Conservation (phyloP, 2,113 vertebrate genomes). For the Genyomyrus donnyi region DNA sequence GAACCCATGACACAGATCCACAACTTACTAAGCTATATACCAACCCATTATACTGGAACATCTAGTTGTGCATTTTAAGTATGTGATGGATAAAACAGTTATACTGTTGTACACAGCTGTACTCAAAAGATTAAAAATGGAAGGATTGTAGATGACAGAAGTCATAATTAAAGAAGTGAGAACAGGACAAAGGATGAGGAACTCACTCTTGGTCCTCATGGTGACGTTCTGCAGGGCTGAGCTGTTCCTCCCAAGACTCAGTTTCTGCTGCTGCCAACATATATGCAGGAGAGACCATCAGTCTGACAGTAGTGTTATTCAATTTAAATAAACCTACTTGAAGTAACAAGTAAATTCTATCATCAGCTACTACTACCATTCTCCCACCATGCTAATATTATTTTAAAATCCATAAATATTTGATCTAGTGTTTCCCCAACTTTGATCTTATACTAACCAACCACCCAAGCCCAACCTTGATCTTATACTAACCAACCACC, state of each 20-base stretch:
- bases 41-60: not conserved
- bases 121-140: not conserved
- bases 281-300: not conserved
- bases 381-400: not conserved
- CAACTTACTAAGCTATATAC: not conserved
- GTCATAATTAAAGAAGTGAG: not conserved
- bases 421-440: not conserved
- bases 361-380: not conserved
- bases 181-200: not conserved
- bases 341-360: not conserved
- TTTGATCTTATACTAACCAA: not conserved
- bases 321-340: not conserved
- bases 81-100: not conserved
- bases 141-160: not conserved
- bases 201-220: conserved; percentile 77
- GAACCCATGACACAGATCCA: not conserved
- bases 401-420: not conserved
- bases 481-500: too few species aligned
- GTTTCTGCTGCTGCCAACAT: conserved; percentile 76
- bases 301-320: not conserved
- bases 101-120: not conserved
- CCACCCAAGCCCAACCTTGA: too few species aligned
- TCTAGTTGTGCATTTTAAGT: not conserved
- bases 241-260: conserved; percentile 70
- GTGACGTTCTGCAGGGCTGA: conserved; percentile 73